Evolutionary conservation across 1,140 invertebrate species (phyloP).

Genomic region (Heliconius eleuchia): DNA sequence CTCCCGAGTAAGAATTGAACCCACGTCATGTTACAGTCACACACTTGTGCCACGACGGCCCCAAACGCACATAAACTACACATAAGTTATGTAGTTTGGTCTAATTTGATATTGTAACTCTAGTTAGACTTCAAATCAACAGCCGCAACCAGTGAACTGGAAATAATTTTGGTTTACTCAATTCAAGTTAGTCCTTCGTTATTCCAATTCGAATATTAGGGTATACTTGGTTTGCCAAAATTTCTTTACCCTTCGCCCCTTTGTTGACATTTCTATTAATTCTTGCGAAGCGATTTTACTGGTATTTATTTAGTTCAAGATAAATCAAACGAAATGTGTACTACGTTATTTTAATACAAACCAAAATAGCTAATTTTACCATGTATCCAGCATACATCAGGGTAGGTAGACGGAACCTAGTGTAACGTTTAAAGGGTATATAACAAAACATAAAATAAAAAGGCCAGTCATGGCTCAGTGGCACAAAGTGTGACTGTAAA

Average conservation of each 20-base stretch:
- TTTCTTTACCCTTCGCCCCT: slow-evolving; percentile 18
- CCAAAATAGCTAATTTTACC: no score
- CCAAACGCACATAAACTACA: no score
- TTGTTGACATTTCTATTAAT: slow-evolving; percentile 22
- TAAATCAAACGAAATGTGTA: slow-evolving; percentile 17
- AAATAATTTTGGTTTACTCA: slow-evolving; percentile 16
- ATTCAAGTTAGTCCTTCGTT: slow-evolving; percentile 5
- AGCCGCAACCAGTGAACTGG: slow-evolving; percentile 15
- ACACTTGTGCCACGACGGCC: background rate
- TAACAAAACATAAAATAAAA: no score
- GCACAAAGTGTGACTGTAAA: no score
- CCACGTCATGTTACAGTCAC: no score
- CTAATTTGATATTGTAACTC: slow-evolving; percentile 23
- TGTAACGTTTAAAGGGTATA: no score
- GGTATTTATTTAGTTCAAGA: slow-evolving; percentile 19
- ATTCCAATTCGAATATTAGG: background rate
- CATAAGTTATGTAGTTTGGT: slow-evolving; percentile 2
- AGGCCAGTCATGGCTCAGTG: no score
- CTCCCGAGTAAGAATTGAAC: no score
- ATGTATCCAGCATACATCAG: no score
- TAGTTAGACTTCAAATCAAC: slow-evolving; percentile 26
- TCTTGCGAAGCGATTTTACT: background rate
- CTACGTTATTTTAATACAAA: slow-evolving; percentile 9
- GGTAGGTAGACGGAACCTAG: no score
- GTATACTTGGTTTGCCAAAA: slow-evolving; percentile 16